Evolutionary conservation across 2,888 invertebrate genomes (phyloP), one percentile per base, ranked within the genome.

Genomic region (Andrena marginata): DNA sequence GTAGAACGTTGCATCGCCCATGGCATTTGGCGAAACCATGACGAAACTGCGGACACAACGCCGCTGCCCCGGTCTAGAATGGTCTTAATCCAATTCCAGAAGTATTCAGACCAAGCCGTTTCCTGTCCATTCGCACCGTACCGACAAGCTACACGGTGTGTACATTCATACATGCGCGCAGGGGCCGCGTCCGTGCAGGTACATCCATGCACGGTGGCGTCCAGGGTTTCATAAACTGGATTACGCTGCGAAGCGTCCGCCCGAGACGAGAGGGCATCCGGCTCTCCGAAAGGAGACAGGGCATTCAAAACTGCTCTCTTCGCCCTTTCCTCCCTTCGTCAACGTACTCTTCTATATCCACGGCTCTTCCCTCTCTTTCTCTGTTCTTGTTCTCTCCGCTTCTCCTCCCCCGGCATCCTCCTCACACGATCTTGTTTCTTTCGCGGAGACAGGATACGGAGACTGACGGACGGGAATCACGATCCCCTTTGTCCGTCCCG

Each of bases 81-180:
- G 87, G 81, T 85, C 87, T 91, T 89, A 90, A 92, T 91, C 92
- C 90, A 92, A 92, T 92, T 91, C 89, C 85, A 88, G 80, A 70
- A 86, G 90, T 88, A 91, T 92, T 92, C 90, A 92, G 80, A 79
- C 77, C 90, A 75, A 84, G 86, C 89, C 86, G 89, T 91, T 93
- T 93, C 93, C 92, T 92, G 92, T 91, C 90, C 92, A 91, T 93
- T 92, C 90, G 91, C 77, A 64, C 72, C 68, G 67, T 68, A 84
- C 83, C 83, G 85, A 70, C 85, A 72, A 85, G 80, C 85, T 87
- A 77, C 87, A 78, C 75, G 82, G 60, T 76, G 72, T 79, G 72
- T 79, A 80, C 65, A 65, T 78, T 80, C 72, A 81, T 62, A 72
- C 75, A 7, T 70, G 56, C 64, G 23, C 48, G 60, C 60, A 69